Evolutionary conservation across 2,113 vertebrate species (phyloP).

Genomic region (Syngnathus typhle): DNA sequence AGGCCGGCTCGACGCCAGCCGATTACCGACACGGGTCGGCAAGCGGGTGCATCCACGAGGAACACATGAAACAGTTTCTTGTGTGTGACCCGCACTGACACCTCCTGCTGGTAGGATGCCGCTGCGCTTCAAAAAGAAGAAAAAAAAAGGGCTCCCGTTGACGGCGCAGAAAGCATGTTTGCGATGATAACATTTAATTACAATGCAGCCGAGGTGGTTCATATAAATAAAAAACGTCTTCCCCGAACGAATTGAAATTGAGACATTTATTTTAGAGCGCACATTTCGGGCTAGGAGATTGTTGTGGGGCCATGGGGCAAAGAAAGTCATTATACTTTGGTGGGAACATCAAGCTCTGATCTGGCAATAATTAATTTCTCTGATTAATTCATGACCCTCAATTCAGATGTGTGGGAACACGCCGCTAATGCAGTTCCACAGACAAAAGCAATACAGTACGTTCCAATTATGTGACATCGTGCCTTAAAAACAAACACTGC

Average conservation of each 20-base stretch:
- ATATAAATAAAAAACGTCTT: background rate
- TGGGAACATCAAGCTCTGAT: background rate
- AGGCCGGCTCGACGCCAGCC: background rate
- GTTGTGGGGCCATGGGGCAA: background rate
- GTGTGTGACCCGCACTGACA: background rate
- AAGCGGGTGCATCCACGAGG: background rate
- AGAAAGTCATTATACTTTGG: slow-evolving; percentile 1
- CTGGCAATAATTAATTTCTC: background rate
- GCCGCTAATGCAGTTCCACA: no score
- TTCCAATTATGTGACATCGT: no score
- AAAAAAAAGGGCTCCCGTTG: background rate
- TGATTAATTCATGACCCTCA: background rate
- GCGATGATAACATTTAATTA: background rate
- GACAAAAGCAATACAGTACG: no score
- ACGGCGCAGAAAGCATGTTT: background rate
- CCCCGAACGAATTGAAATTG: background rate
- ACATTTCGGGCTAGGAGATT: background rate
- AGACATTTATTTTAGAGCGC: slow-evolving; percentile 2
- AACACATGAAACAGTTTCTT: background rate
- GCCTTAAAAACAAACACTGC: no score
- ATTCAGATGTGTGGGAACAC: background rate
- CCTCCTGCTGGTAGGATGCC: background rate
- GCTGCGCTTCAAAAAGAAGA: background rate
- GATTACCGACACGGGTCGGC: background rate
- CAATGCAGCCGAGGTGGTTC: background rate